Evolutionary conservation across 2,888 invertebrate species (phyloP), one percentile per base, ranked within the genome.

Genomic region (Andrena minutula): DNA sequence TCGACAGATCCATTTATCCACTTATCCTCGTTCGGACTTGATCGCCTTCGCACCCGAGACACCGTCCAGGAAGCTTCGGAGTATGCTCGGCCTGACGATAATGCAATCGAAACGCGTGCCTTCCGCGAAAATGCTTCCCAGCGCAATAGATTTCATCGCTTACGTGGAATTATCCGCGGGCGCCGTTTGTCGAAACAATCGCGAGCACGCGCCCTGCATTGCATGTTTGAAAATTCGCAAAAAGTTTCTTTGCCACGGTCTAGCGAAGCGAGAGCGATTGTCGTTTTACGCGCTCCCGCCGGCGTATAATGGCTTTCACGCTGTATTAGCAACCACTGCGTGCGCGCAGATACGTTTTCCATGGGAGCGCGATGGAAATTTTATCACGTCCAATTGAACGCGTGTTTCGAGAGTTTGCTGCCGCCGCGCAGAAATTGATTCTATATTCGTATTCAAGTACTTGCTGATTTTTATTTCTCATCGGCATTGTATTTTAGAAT

Each of bases 1-100:
- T 79, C 69, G 75, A 56, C 75, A 63, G 69, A 79, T 74, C 79
- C 82, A 78, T 86, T 83, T 81, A 86, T 76, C 79, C 74, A 64
- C 63, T 85, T 84, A 87, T 69, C 49, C 60, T 41, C 63, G 32
- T 35, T 68, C 47, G 10, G 53, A 68, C 64, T 51, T 69, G 76
- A 70, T 60, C 58, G n/a, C 41, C 70, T 30, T 60, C 70, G 12
- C 58, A 10, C n/a, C 28, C 47, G 47, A 30, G 30, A 47, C 58
- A 7, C 30, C 41, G 60, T 60, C 60, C 28, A 49, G 26, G 60
- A 60, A 70, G 47, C 41, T 47, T 28, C 12, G 2, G 5, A 23
- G 10, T 28, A 7, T 32, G 28, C 12, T 3, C 20, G 28, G 10
- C 64, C 6, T 1, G 41, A 16, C 70, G 70, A 70, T 70, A 70